phyloP scores from a whole-genome alignment of 1,140 invertebrate genomes.

The Rhagoletis zephyria region DNA sequence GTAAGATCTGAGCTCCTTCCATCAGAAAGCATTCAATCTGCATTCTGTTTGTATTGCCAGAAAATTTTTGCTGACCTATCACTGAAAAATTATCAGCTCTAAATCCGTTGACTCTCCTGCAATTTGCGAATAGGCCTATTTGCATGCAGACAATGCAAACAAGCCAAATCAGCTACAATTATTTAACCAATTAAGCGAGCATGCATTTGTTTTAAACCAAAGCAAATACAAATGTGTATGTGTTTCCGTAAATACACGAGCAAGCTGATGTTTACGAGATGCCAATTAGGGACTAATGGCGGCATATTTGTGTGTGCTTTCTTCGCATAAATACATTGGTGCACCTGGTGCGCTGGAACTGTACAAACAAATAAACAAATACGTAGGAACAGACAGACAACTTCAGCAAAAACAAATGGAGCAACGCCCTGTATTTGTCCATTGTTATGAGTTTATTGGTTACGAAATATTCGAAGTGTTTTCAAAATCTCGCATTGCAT shows the following conservation, averaged over 20 bases:
- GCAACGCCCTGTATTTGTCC: background rate
- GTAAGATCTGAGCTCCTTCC: too few relatives aligned
- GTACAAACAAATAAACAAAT: background rate
- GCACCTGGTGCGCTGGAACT: background rate
- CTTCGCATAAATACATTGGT: background rate
- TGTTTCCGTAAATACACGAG: background rate
- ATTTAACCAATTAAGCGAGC: slow-evolving; percentile 8
- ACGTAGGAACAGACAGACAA: too few relatives aligned
- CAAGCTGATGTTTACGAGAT: too few relatives aligned
- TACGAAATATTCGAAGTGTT: background rate
- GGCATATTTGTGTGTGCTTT: background rate
- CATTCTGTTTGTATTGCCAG: too few relatives aligned
- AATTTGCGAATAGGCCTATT: too few relatives aligned
- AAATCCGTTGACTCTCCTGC: too few relatives aligned
- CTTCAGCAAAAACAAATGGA: too few relatives aligned
- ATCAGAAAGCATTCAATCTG: too few relatives aligned
- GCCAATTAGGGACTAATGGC: too few relatives aligned
- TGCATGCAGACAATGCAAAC: background rate
- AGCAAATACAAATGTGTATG: background rate
- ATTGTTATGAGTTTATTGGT: background rate
- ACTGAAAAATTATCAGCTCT: too few relatives aligned
- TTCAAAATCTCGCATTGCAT: too few relatives aligned
- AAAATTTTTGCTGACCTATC: too few relatives aligned
- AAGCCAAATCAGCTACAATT: background rate
- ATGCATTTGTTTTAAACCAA: background rate